These are phyloP conservation scores for Spheniscus humboldti DNA, from an alignment of 2,797 vertebrate genomes.

Conservation along the genomic window DNA sequence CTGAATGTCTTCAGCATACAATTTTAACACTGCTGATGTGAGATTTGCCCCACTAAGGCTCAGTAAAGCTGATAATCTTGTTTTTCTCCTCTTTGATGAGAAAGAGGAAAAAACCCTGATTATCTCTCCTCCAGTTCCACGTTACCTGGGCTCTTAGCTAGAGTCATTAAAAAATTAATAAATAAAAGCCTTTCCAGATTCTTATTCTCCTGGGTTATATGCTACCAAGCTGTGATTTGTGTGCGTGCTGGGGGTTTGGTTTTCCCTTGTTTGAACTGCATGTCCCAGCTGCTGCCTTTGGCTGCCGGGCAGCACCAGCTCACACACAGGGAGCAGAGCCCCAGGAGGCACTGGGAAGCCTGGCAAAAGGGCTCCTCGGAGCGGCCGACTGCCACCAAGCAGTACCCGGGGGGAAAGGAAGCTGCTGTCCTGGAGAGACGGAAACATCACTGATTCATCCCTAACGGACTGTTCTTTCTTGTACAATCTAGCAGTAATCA, in stretches of 20 bases:
- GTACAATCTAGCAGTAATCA: rapidly evolving
- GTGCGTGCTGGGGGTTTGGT: too few species aligned
- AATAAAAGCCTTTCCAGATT: background rate
- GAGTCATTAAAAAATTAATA: background rate
- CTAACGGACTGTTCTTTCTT: background rate
- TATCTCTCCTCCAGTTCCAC: background rate
- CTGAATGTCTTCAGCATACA: background rate
- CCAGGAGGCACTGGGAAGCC: rapidly evolving
- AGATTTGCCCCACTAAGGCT: background rate
- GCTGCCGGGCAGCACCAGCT: background rate
- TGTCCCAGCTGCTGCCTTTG: background rate
- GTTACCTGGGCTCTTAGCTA: background rate
- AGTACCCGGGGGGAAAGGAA: background rate
- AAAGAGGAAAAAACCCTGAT: background rate
- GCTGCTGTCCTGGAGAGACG: background rate
- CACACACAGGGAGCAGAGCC: rapidly evolving
- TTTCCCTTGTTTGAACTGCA: background rate
- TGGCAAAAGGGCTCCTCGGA: background rate
- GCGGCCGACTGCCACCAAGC: rapidly evolving
- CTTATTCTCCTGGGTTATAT: background rate
- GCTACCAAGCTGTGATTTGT: too few species aligned
- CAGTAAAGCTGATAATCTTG: background rate
- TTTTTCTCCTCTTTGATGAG: background rate
- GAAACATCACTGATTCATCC: background rate
- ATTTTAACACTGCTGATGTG: background rate